A percentile compares a stretch with the other conserved stretches of the same genome.
Conservation (phyloP, 2,113 vertebrate species). For the Pelvicachromis taeniatus region DNA sequence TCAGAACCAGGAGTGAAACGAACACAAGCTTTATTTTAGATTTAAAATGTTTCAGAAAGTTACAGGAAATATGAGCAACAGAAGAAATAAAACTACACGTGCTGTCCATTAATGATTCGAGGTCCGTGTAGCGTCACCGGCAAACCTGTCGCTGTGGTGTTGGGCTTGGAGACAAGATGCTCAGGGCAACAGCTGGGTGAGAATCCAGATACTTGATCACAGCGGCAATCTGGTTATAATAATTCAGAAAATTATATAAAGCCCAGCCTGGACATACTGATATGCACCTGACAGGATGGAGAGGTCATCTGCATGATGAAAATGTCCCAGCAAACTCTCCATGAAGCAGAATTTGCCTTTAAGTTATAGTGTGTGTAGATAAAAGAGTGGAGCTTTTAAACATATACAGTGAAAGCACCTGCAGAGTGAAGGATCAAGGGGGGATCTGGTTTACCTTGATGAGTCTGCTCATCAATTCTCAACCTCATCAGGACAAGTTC, state of each 20-base stretch:
- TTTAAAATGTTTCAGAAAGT: not conserved
- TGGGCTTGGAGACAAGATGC: conserved; percentile 2
- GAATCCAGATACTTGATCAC: conserved; percentile 71
- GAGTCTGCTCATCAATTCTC: conserved; percentile 29
- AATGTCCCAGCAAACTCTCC: not conserved
- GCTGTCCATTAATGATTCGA: not conserved
- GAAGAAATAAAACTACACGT: not conserved
- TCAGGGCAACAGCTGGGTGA: not conserved
- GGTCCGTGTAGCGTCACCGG: not conserved
- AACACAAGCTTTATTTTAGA: not conserved
- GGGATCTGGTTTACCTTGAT: conserved; percentile 63
- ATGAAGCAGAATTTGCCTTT: not conserved
- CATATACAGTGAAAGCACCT: conserved; percentile 68
- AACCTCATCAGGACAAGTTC: too few relatives aligned
- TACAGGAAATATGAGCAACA: not conserved
- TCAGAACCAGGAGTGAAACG: not conserved
- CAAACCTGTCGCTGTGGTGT: conserved; percentile 9
- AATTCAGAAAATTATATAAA: not conserved
- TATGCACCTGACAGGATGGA: too few relatives aligned
- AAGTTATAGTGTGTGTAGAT: not conserved
- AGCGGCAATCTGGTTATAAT: conserved; percentile 56
- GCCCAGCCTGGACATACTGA: too few relatives aligned
- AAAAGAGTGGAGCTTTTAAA: not conserved
- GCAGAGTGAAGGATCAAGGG: conserved; percentile 61
- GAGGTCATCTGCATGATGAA: too few relatives aligned